Evolutionary conservation across 2,797 vertebrate species (phyloP), one percentile per base, ranked within the genome.

Genomic region (Coendou prehensilis): DNA sequence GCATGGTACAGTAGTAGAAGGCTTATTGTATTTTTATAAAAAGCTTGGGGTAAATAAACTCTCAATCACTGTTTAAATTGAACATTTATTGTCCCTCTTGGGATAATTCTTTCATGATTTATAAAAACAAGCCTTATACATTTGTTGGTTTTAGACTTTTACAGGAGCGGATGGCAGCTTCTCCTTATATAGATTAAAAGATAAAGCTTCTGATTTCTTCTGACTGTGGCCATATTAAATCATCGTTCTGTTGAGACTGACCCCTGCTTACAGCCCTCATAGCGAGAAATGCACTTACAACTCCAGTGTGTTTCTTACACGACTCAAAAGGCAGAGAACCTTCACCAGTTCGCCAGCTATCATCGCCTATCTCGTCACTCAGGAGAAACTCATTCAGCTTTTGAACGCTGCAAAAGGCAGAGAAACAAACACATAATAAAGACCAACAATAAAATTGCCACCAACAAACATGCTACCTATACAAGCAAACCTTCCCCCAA

Each of bases 281-380:
- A 10, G 92, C 17, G 89, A 86, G 83, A 96, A 47, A 41, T 78
- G n/a, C 91, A 98, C 99, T 99, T 99, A 99, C 99, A 89, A 98
- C 97, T 79, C 99, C 99, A 0, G 98, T 93, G 96, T 99, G 99
- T 96, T 99, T 99, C 97, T 99, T 99, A 96, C 99, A 99, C 13
- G 99, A 98, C 84, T 99, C 99, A 57, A 99, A 98, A 54, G 99
- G 97, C 94, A 99, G 95, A 4, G 98, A 95, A 71, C 99, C 98
- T 87, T 99, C 99, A 14, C 99, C 99, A 0, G 99, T 99, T 96
- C 99, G 99, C 99, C 99, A 99, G 98, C 99, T 99, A 98, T 99
- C 99, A 26, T 99, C 99, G 89, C 99, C 99, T 76, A 99, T 99
- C 98, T 99, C 99, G 91, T 99, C 99, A 82, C 99, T 99, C 98